These are phyloP conservation scores for Tamandua tetradactyla DNA, from an alignment of 2,797 vertebrate species.

Conservation along the genomic window DNA sequence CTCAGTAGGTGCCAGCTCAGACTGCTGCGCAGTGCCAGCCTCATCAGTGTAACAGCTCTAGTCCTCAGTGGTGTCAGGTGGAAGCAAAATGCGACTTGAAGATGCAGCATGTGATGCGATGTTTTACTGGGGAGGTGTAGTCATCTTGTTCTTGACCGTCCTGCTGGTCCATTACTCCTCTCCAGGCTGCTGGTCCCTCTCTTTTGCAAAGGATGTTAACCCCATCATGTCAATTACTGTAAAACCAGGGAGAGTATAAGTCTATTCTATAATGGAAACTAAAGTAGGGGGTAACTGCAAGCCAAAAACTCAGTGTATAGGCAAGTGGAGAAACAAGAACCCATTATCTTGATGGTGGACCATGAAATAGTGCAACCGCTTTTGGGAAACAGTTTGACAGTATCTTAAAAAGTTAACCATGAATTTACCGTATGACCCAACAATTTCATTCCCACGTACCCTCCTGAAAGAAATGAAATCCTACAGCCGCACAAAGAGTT, in stretches of 20 bases:
- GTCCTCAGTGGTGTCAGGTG: not conserved
- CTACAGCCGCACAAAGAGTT: not conserved
- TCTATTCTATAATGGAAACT: not conserved
- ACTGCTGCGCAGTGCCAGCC: rapidly evolving
- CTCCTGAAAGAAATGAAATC: not conserved
- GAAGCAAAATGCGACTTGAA: not conserved
- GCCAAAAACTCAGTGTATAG: not conserved
- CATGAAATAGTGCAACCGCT: not conserved
- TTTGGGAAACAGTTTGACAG: not conserved
- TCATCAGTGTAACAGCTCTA: not conserved
- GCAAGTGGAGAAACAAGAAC: not conserved
- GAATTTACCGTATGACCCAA: too few species aligned
- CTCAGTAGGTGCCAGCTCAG: not conserved
- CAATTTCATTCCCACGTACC: not conserved
- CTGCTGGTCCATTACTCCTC: rapidly evolving
- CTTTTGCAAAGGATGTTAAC: not conserved
- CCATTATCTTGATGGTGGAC: not conserved
- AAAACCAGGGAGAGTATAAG: not conserved
- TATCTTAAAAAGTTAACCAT: too few species aligned
- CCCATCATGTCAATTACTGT: rapidly evolving
- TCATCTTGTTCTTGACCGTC: not conserved
- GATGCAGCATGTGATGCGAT: too few species aligned
- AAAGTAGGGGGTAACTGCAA: not conserved
- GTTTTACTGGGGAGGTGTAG: too few species aligned
- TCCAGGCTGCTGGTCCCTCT: not conserved